Evolutionary conservation across 2,888 invertebrate genomes (phyloP), one percentile per base, ranked within the genome.

Genomic region (Callyntrura guangdongensis): DNA sequence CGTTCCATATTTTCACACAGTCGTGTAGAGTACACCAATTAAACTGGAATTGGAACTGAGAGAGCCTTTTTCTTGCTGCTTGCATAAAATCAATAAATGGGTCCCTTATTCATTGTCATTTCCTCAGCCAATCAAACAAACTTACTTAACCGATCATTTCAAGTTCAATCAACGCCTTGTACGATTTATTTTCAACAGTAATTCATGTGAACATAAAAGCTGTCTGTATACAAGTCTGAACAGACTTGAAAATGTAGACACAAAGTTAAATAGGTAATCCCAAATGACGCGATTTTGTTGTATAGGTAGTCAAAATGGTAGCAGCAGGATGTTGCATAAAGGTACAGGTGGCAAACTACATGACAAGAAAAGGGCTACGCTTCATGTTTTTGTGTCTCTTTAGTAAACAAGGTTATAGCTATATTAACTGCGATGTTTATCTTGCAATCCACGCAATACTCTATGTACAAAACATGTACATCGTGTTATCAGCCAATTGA

Each of bases 71-170:
- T 61, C n/a, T 36, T 36, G 47, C 22, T 82, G 22, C 82, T 64
- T 49, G 82, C 49, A 64, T 17, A 77, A 86, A 86, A 86, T 77
- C 86, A 86, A 86, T 86, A 86, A 77, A 86, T 77, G 56, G 27
- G 20, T 61, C 14, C 27, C 14, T 86, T 84, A n/a, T 72, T 64
- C 77, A 77, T 77, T 86, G 86, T 61, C 86, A 77, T 77, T 79
- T 59, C 53, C 59, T 49, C 69, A 56, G 36, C 82, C 47, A 64
- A 82, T 64, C 20, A 36, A 36, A 36, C 3, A 36, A 36, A 36
- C 36, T 47, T 22, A 22, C 59, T 64, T n/a, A 82, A 53, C 59
- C 56, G 72, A 69, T 84, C 84, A 11, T 64, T 72, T 77, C 86
- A 86, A 77, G 86, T 77, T 86, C 86, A 86, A 64, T 86, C 49